These are phyloP conservation scores for Orthosia incerta DNA, from an alignment of 2,888 invertebrate genomes.

Conservation along the genomic window DNA sequence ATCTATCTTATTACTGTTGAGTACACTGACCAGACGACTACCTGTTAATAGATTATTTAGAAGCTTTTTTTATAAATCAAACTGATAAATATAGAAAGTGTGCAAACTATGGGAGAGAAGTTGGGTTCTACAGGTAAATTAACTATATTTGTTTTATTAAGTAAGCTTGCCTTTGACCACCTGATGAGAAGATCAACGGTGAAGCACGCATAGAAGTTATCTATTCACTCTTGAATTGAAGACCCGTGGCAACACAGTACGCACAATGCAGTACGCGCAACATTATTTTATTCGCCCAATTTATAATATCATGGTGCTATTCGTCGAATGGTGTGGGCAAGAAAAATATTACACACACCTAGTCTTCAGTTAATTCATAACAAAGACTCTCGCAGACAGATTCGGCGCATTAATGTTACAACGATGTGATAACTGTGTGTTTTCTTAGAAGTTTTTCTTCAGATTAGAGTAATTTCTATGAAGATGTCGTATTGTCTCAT, in stretches of 20 bases:
- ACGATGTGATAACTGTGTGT: no score
- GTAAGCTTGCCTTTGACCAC: no score
- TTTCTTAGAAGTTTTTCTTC: no score
- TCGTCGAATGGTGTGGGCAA: background rate
- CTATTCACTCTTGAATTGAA: no score
- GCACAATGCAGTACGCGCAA: no score
- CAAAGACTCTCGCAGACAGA: no score
- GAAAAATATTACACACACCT: background rate
- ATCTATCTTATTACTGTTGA: slow-evolving; percentile 7
- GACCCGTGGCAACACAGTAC: no score
- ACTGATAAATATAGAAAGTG: background rate
- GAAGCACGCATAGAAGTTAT: no score
- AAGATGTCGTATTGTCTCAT: background rate
- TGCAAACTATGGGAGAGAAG: slow-evolving; percentile 33
- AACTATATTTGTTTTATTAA: no score
- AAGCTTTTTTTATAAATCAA: no score
- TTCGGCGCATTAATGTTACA: no score
- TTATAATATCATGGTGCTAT: background rate
- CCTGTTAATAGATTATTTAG: background rate
- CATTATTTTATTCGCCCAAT: background rate
- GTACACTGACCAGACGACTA: background rate
- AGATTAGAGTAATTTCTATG: background rate
- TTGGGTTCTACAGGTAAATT: slow-evolving; percentile 28
- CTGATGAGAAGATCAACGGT: no score
- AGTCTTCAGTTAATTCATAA: background rate